Percentiles rank a stretch among this genome's conserved stretches.
phyloP scores from a whole-genome alignment of 1,140 invertebrate genomes.

The Drosophila littoralis region DNA sequence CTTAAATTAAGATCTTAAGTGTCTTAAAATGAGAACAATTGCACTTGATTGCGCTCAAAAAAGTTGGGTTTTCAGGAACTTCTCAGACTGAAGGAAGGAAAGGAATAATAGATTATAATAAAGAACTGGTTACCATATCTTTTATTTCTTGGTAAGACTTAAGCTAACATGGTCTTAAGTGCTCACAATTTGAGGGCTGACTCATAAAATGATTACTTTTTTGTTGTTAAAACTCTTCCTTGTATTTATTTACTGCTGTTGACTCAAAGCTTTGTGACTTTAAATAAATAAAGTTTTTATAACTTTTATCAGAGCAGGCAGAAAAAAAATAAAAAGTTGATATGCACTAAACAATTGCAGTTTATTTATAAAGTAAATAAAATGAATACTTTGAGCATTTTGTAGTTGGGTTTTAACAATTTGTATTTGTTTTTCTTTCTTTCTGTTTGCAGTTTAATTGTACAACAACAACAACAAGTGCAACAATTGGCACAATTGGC shows the following conservation, averaged over 20 bases:
- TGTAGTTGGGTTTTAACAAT: conserved; percentile 11
- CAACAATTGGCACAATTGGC: conserved; percentile 79
- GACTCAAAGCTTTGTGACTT: conserved; percentile 20
- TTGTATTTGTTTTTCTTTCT: conserved; percentile 18
- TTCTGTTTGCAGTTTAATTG: conserved; percentile 69
- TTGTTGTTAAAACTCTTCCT: background rate
- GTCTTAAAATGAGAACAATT: no score
- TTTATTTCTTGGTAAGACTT: conserved; percentile 4
- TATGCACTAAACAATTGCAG: conserved; percentile 37
- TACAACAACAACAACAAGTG: conserved; percentile 57
- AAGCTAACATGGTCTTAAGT: conserved; percentile 1
- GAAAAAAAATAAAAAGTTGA: conserved; percentile 18
- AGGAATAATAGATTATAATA: background rate
- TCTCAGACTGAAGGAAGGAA: background rate
- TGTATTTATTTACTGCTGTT: conserved; percentile 23
- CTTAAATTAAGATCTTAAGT: no score
- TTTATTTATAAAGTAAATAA: conserved; percentile 14
- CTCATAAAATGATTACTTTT: conserved; percentile 12
- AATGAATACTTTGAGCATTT: background rate
- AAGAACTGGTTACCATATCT: background rate
- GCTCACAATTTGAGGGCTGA: conserved; percentile 11
- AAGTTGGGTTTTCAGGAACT: no score
- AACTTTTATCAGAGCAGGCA: conserved; percentile 3
- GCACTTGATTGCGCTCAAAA: no score
- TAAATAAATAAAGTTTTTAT: background rate